Evolutionary conservation across 2,113 vertebrate species (phyloP).

Genomic region (Promerops cafer): DNA sequence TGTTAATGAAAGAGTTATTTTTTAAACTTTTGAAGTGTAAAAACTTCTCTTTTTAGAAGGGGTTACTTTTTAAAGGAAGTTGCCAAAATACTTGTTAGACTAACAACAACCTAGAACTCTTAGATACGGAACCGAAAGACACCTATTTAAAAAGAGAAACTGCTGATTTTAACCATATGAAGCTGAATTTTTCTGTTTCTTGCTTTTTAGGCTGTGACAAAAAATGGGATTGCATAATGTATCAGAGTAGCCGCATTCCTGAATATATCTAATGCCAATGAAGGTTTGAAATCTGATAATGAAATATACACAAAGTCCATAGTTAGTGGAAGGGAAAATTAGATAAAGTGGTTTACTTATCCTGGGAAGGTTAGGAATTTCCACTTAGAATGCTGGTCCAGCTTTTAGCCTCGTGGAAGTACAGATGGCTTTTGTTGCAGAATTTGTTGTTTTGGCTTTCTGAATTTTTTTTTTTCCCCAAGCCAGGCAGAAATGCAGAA

Average conservation of each 20-base stretch:
- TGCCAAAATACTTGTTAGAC: not conserved
- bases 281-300: not conserved
- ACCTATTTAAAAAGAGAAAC: not conserved
- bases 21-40: not conserved
- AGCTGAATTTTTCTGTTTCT: not conserved
- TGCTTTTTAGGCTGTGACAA: not conserved
- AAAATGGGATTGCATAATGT: not conserved
- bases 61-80: not conserved
- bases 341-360: not conserved
- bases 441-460: not conserved
- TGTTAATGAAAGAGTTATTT: not conserved
- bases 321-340: not conserved
- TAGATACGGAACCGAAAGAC: rapidly evolving
- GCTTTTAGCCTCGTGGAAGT: not conserved
- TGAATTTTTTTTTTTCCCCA: rapidly evolving
- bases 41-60: not conserved
- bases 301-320: not conserved
- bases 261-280: not conserved
- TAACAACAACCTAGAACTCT: not conserved
- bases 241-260: not conserved
- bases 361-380: not conserved
- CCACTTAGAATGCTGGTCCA: not conserved
- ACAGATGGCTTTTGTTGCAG: not conserved
- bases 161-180: not conserved
- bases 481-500: not conserved